Conservation (phyloP, 2,113 vertebrate species). For the Archocentrus centrarchus region DNA sequence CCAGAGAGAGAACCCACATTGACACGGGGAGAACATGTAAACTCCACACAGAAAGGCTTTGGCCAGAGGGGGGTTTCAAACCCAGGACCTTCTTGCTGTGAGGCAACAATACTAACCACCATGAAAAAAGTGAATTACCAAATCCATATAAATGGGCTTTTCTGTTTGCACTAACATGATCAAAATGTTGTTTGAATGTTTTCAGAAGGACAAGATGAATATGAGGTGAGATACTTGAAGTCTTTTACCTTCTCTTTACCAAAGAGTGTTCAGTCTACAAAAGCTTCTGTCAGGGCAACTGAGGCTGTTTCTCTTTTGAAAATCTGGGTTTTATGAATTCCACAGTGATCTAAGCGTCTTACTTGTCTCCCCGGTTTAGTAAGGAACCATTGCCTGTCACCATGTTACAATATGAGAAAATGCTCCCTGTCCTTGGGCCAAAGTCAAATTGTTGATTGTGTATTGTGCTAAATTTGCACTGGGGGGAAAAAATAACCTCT, state of each 20-base stretch:
- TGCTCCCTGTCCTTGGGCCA: constrained; percentile 17
- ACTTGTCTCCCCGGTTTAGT: constrained; percentile 20
- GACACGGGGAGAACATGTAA: too few relatives aligned
- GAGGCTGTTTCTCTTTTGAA: constrained; percentile 17
- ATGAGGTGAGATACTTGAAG: background rate
- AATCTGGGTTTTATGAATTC: constrained; percentile 35
- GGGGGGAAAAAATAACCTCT: background rate
- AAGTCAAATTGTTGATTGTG: constrained; percentile 26
- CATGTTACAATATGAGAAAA: constrained; percentile 16
- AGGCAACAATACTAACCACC: too few relatives aligned
- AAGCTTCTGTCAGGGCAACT: background rate
- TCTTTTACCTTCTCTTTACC: background rate
- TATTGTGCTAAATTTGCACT: background rate
- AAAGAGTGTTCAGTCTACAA: background rate
- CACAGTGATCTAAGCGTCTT: constrained; percentile 2
- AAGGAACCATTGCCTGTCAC: constrained; percentile 17
- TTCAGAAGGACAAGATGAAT: background rate
- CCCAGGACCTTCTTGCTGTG: too few relatives aligned
- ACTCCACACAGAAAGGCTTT: too few relatives aligned
- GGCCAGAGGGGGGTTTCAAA: too few relatives aligned
- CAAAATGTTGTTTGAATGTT: background rate
- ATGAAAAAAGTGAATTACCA: background rate
- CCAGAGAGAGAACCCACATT: too few relatives aligned
- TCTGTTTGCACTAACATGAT: background rate
- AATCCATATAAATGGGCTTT: background rate